Base-by-base conservation (phyloP, 1,140 invertebrate genomes). In the Drosophila seguyi region DNA sequence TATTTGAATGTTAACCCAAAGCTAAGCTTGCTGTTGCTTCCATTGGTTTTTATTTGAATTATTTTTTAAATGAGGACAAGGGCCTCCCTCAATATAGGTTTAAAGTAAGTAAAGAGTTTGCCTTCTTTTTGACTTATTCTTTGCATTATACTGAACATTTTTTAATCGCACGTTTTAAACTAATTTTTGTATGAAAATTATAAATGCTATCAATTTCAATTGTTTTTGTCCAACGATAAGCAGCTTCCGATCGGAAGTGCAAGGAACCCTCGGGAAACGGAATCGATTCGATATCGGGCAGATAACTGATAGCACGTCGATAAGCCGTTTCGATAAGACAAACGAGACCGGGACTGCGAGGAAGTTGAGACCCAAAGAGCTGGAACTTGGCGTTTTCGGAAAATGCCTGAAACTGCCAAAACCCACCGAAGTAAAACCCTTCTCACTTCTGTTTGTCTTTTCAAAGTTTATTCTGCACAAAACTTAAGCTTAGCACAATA, bases 401-500 rank as follows among this genome's bases (percentile, higher is more conserved):
- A 45, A 44, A 22, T 0, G 11, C 7, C 11, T 14, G 3, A 22
- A n/a, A 8, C 0, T 4, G 10, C 31, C 8, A 18, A 1, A 18
- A 29, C 13, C n/a, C 6, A 29, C 20, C 16, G 1, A 65, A 7
- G 6, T 27, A 2, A 22, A 20, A 41, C 5, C 20, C 3, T 1
- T 14, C 18, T 31, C 10, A 3, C 11, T 44, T 22, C 6, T 11
- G 29, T 45, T 62, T 53, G 52, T 65, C 52, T 58, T 66, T 41
- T 57, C 59, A 27, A 34, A 13, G 42, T 68, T 59, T 68, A 68
- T 76, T 53, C 18, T 38, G 25, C 74, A 76, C 59, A 75, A 50
- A 57, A 57, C 60, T 74, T 74, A 74, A 8, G 44, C 69, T 74
- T 62, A 45, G 57, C 69, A 74, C 48, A 74, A 48, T 27, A 47